Evolutionary conservation across 2,113 vertebrate genomes (phyloP), one percentile per base, ranked within the genome.

Genomic region (Sorex araneus): DNA sequence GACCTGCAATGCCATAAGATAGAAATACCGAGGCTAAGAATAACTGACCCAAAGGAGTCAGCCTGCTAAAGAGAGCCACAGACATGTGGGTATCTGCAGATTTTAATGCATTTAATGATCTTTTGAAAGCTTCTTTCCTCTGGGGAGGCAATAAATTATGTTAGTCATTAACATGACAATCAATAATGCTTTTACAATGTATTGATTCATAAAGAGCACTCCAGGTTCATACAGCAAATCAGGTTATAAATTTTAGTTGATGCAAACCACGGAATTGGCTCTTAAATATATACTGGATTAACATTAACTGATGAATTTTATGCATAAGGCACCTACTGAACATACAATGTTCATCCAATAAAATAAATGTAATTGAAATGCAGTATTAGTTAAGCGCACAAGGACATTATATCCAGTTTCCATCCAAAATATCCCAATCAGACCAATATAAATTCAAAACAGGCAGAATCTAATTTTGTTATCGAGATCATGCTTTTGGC

Each of bases 1-100:
- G 99, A 98, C 98, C 98, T 98, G 98, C 98, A 97, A 99, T 99
- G 98, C 99, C 98, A 99, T 99, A 98, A 99, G 98, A 98, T 98
- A 98, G 98, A 99, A 99, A 99, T 99, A 99, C 98, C 98, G 95
- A 97, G 96, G 97, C 99, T 99, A 99, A 99, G 99, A 99, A 99
- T 99, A 99, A 99, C 99, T 99, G 99, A 99, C 99, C 99, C 98
- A 99, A 98, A 99, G 99, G 98, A 99, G 98, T 98, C 98, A 98
- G 98, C 98, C 97, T 98, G 98, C 98, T 98, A 95, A 97, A 98
- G 97, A 95, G 95, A 97, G 90, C 93, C 94, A 96, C 70, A 93
- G 93, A 96, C 95, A 60, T 87, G 93, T 84, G 93, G 94, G 92
- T 86, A 95, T 87, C 36, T 96, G 97, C 91, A 95, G 87, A 95